These are phyloP conservation scores for Calephelis perditalis DNA, from an alignment of 2,888 invertebrate genomes.

Conservation along the genomic window DNA sequence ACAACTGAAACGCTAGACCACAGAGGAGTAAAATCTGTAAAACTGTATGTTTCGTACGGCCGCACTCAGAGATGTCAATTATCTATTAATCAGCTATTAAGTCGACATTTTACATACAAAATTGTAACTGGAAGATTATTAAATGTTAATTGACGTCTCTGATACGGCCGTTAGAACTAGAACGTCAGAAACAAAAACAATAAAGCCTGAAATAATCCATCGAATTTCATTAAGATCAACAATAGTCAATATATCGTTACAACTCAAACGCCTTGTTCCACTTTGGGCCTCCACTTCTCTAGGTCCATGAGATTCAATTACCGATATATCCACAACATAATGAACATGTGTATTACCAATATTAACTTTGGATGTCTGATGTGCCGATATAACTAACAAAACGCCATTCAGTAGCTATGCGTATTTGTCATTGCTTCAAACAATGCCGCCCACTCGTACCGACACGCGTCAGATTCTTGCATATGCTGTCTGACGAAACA, in stretches of 20 bases:
- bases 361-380: slow-evolving; percentile 14
- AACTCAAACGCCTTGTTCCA: not conserved
- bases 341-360: not conserved
- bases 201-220: not conserved
- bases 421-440: slow-evolving; percentile 26
- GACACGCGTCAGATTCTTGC: slow-evolving; percentile 32
- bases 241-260: not conserved
- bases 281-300: not conserved
- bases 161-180: too few relatives aligned
- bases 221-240: not conserved
- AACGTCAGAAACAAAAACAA: not conserved
- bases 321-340: not conserved
- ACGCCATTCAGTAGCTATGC: slow-evolving; percentile 26
- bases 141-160: too few relatives aligned
- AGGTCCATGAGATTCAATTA: slow-evolving; percentile 1
- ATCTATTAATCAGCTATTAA: too few relatives aligned
- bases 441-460: slow-evolving; percentile 32
- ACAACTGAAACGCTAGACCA: too few relatives aligned
- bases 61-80: too few relatives aligned
- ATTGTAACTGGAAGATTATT: too few relatives aligned
- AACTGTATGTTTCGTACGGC: too few relatives aligned
- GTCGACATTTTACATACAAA: too few relatives aligned
- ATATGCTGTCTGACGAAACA: slow-evolving; percentile 27
- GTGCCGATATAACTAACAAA: slow-evolving; percentile 22
- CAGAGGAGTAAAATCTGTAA: too few relatives aligned